phyloP scores from a whole-genome alignment of 2,888 invertebrate species.

The Palloptera scutellata region DNA sequence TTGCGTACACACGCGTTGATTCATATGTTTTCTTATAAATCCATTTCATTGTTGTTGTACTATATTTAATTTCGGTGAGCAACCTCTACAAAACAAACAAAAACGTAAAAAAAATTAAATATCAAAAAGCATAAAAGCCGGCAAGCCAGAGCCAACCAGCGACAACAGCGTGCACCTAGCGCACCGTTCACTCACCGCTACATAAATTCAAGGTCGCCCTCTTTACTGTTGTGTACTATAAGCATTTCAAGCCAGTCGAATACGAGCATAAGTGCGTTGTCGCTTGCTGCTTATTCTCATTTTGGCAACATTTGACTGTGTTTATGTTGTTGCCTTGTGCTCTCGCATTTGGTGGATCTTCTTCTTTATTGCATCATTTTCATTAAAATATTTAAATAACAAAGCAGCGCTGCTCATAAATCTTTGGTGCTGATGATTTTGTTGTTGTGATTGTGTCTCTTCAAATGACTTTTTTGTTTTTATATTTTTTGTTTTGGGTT shows the following conservation, averaged over 20 bases:
- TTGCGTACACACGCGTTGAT: too few species aligned
- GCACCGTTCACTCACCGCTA: constrained; percentile 19
- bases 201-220: constrained; percentile 60
- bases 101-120: too few species aligned
- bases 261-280: not conserved
- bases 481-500: constrained; percentile 11
- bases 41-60: too few species aligned
- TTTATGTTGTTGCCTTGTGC: not conserved
- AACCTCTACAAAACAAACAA: too few species aligned
- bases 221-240: constrained; percentile 34
- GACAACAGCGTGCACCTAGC: too few species aligned
- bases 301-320: constrained; percentile 6
- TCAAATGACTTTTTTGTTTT: constrained; percentile 20
- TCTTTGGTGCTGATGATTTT: not conserved
- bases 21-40: too few species aligned
- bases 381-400: too few species aligned
- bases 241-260: constrained; percentile 1
- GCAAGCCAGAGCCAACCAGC: too few species aligned
- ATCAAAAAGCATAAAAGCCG: too few species aligned
- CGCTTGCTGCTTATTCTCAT: not conserved
- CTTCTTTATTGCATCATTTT: too few species aligned
- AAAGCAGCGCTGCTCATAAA: too few species aligned
- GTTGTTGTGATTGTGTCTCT: not conserved
- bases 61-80: too few species aligned
- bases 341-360: not conserved